Base-by-base conservation (phyloP, 2,113 vertebrate genomes). In the Dipodomys spectabilis region DNA sequence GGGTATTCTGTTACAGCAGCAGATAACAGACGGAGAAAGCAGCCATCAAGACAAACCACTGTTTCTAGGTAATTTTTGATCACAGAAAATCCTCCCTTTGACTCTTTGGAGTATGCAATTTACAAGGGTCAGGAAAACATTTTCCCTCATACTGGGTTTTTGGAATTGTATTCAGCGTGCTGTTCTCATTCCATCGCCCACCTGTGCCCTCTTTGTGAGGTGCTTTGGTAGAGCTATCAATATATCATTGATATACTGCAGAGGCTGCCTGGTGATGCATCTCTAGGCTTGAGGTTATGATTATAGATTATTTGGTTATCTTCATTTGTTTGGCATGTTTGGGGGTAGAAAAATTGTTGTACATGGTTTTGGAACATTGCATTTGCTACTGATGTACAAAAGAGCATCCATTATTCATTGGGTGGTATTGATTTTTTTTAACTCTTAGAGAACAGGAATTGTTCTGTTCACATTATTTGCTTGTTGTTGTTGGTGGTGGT, bases 371-470 rank as follows among this genome's bases (percentile, higher is more conserved):
- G 23, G 90, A 88, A 16, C 22, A 35, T 3, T 74, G 49, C 13
- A 27, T 69, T 84, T 94, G 15, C 81, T 93, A 92, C 35, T 65
- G 86, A 90, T 57, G 82, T 69, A 81, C 81, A 86, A 78, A 95
- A 92, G 77, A n/a, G 2, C 68, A 91, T 73, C 92, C 49, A 83
- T 86, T 93, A 89, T 84, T 93, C 90, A 95, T 71, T 75, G 69
- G 79, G 79, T 49, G 20, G 20, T 92, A 74, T 3, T 45, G 86
- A 91, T 81, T 93, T 87, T 72, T 86, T 81, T 93, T 83, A 72
- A 80, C 75, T 92, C 82, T 83, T 88, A 60, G 49, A 5, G 12
- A 82, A 87, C 60, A 86, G 49, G 35, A 28, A 81, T 86, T 57
- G 53, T 57, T 18, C 53, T 88, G 44, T 65, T 93, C n/a, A 44